These are phyloP conservation scores for Oryzias curvinotus DNA, from an alignment of 2,113 vertebrate genomes.

Conservation along the genomic window DNA sequence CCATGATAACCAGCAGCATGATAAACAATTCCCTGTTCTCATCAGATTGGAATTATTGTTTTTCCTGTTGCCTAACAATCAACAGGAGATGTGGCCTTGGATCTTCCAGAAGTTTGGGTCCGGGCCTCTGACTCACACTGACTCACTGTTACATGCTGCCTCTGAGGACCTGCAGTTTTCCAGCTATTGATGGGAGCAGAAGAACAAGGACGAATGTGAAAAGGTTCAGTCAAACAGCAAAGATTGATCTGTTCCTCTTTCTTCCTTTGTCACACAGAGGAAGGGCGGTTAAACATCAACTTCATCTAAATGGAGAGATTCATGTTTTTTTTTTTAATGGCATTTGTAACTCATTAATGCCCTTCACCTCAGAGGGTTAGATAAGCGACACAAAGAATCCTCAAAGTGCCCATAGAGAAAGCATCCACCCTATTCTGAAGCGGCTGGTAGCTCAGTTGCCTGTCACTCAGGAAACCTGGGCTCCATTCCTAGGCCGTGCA, in stretches of 20 bases:
- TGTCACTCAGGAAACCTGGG: no score
- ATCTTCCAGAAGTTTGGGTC: no score
- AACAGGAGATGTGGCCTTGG: no score
- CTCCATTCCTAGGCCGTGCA: no score
- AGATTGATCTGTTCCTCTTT: slow-evolving; percentile 32
- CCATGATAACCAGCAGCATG: no score
- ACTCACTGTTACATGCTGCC: not conserved
- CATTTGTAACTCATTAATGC: slow-evolving; percentile 15
- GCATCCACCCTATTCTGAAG: no score
- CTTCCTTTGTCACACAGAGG: not conserved
- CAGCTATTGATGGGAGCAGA: slow-evolving; percentile 3
- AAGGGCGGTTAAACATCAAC: slow-evolving; percentile 27
- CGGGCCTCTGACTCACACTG: no score
- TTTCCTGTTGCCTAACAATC: no score
- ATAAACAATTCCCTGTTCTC: no score
- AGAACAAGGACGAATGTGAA: slow-evolving; percentile 2
- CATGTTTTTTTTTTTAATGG: slow-evolving; percentile 22
- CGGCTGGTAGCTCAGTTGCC: no score
- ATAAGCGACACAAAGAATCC: not conserved
- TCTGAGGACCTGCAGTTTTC: not conserved
- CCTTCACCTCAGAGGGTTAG: not conserved
- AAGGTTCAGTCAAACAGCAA: not conserved
- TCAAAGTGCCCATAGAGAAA: no score
- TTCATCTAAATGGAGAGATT: slow-evolving; percentile 26
- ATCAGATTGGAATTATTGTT: no score